A percentile compares a stretch with the other conserved stretches of the same genome.
Evolutionary conservation across 1,140 invertebrate species (phyloP).

Genomic region (Odontomachus brunneus): DNA sequence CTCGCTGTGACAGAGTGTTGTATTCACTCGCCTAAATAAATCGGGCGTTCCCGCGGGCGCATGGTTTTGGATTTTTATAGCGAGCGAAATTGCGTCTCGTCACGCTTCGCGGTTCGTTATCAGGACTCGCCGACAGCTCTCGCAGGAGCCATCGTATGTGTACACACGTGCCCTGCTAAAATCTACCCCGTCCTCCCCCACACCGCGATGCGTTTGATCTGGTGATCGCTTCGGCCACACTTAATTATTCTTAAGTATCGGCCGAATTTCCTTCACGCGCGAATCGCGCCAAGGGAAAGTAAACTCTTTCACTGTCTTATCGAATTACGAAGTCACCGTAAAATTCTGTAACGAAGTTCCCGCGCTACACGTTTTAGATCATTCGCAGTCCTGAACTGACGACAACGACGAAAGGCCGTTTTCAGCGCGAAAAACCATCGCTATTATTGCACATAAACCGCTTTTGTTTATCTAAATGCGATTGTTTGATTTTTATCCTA

Average conservation of each 20-base stretch:
- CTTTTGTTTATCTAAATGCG: slow-evolving; percentile 1
- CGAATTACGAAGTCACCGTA: slow-evolving; percentile 2
- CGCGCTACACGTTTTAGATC: neutral
- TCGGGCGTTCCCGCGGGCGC: slow-evolving; percentile 26
- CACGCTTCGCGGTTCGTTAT: slow-evolving; percentile 50
- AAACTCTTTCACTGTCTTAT: neutral
- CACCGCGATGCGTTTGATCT: neutral
- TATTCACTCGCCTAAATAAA: slow-evolving; percentile 52
- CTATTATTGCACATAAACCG: neutral
- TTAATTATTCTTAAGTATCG: slow-evolving; percentile 26
- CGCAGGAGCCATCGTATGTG: slow-evolving; percentile 25
- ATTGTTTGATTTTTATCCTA: neutral
- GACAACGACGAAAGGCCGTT: neutral
- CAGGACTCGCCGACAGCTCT: slow-evolving; percentile 35
- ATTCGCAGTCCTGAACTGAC: slow-evolving; percentile 13
- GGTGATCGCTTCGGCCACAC: neutral
- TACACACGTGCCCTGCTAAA: slow-evolving; percentile 6
- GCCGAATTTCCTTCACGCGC: neutral
- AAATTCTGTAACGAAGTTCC: neutral
- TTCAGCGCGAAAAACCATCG: neutral
- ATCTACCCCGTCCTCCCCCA: slow-evolving; percentile 12
- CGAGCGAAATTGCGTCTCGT: slow-evolving; percentile 47
- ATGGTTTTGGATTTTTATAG: slow-evolving; percentile 47
- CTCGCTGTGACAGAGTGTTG: slow-evolving; percentile 9
- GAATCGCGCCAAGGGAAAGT: neutral